Evolutionary conservation across 1,140 invertebrate genomes (phyloP).

Genomic region (Aphis gossypii): DNA sequence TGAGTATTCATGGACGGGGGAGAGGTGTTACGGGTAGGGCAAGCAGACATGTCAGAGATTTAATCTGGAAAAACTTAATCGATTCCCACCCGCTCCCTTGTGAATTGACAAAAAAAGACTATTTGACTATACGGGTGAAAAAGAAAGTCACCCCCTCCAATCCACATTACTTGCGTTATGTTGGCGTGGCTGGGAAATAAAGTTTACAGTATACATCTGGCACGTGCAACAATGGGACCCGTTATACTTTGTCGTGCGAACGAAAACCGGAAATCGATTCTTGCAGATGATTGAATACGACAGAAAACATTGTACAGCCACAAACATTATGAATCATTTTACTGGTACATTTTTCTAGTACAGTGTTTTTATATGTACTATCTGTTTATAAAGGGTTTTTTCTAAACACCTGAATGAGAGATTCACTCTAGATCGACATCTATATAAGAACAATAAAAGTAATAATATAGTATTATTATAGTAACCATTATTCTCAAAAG

Average conservation of each 20-base stretch:
- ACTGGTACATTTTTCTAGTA: neutral
- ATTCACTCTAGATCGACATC: neutral
- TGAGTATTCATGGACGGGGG: neutral
- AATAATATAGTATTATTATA: neutral
- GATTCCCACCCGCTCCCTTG: constrained; percentile 13
- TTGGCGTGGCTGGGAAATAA: neutral
- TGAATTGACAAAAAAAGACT: constrained; percentile 25
- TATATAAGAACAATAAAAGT: neutral
- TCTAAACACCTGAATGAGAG: neutral
- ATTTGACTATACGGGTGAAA: constrained; percentile 4
- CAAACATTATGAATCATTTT: neutral
- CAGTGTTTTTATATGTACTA: neutral
- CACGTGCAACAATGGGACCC: neutral
- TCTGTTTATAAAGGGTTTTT: neutral
- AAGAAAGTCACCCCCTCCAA: constrained; percentile 10
- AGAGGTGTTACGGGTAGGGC: neutral
- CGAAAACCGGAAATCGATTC: constrained; percentile 37
- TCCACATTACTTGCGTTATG: neutral
- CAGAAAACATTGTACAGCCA: neutral
- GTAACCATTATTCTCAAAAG: neutral
- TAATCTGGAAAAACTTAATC: constrained; percentile 46
- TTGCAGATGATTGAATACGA: constrained; percentile 10
- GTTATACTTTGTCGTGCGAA: neutral
- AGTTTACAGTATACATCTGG: constrained; percentile 25
- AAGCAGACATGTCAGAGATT: constrained; percentile 13